Percentiles rank a stretch among this genome's conserved stretches.
phyloP scores from a whole-genome alignment of 2,888 invertebrate genomes.

The Alentia gelatinosa region DNA sequence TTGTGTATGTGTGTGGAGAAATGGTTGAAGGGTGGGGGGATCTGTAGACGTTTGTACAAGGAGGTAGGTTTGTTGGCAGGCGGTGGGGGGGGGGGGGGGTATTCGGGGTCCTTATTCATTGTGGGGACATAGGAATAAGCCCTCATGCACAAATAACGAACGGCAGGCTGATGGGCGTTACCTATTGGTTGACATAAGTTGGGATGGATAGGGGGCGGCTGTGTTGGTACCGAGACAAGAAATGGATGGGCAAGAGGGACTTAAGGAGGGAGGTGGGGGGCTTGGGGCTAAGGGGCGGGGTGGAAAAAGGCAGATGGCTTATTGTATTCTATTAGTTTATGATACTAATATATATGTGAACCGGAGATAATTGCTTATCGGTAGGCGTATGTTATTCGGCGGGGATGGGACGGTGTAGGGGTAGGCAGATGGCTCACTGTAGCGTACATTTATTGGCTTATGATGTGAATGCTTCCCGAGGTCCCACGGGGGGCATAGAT shows the following conservation, averaged over 20 bases:
- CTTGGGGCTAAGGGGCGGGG: background rate
- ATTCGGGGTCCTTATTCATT: background rate
- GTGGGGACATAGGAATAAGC: constrained; percentile 25
- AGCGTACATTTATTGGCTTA: background rate
- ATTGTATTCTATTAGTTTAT: constrained; percentile 28
- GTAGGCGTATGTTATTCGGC: background rate
- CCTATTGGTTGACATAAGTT: background rate
- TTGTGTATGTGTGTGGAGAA: background rate
- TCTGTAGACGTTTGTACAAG: background rate
- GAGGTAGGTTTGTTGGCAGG: background rate
- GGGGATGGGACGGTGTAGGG: background rate
- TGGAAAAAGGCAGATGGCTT: background rate
- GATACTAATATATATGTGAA: background rate
- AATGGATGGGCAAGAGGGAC: background rate
- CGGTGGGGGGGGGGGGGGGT: background rate
- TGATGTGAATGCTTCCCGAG: background rate
- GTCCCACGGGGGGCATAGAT: background rate
- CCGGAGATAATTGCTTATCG: background rate
- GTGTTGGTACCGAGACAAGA: background rate
- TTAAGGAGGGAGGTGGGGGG: background rate
- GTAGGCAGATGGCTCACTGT: background rate
- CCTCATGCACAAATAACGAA: constrained; percentile 30
- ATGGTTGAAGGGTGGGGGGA: background rate
- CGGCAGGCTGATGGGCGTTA: background rate
- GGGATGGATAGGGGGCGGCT: background rate